Evolutionary conservation across 2,888 invertebrate genomes (phyloP), one percentile per base, ranked within the genome.

Genomic region (Drosophila pseudotalamancana): DNA sequence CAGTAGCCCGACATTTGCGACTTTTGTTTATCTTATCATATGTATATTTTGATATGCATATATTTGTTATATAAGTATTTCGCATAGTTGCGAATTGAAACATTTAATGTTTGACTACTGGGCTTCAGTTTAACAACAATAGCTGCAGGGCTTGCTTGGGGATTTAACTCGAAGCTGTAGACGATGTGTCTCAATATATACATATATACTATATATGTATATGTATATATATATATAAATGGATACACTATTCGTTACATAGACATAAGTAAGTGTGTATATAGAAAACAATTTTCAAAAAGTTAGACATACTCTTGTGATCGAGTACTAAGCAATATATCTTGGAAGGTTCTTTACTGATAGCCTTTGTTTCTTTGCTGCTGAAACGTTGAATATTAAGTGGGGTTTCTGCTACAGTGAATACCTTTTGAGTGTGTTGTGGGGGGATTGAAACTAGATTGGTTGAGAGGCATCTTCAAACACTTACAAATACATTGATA

Each of bases 271-370:
- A 27, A 27, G 11, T 9, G 25, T 43, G 29, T 60, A 34, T 61
- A 39, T 55, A 51, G 34, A 74, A 60, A 49, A 56, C 23, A 64
- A 65, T 37, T n/a, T 54, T 64, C 49, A 40, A 77, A 73, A 64
- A 62, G 49, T 54, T 57, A 42, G 23, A 57, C 8, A 19, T 63
- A 57, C 23, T 34, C 19, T 19, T 27, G n/a, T 21, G 12, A 40
- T 12, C 14, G 6, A 37, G 31, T 48, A 49, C 51, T 65, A 71
- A 42, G 53, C 60, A 53, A 50, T 54, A 42, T 45, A 55, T 68
- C 46, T 53, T 88, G 89, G 89, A 88, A 89, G 87, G 89, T 87
- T 85, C 73, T 72, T 77, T 81, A 87, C 89, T 89, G 89, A 88
- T 86, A 89, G 89, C 84, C 72, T 72, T 59, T 68, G 70, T 73